Base-by-base conservation (phyloP, 2,113 vertebrate genomes). In the Gila orcuttii region DNA sequence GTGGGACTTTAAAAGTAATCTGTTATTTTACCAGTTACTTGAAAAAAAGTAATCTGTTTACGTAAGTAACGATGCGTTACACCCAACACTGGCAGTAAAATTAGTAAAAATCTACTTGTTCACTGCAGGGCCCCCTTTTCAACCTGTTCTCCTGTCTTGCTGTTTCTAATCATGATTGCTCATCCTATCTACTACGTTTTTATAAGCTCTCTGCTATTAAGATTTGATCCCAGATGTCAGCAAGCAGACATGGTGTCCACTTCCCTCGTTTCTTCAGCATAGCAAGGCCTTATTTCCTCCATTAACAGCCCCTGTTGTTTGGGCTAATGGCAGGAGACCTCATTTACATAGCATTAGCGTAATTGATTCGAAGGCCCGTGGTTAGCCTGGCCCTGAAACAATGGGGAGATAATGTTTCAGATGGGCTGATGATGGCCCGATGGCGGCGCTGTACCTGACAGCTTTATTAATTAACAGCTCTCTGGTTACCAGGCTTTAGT, bases 321-420 rank as follows among this genome's bases (percentile, higher is more conserved):
- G 92, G 74, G 92, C 93, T 96, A 95, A 96, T 94, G 95, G 94
- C 83, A 92, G 93, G 93, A 93, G 95, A 94, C 93, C 93, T 96
- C 94, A 96, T 97, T 96, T 97, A 95, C 96, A 97, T 96, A 93
- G 93, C 96, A 96, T 96, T 96, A 96, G 95, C 93, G 92, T 96
- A 96, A 97, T 96, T 96, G 96, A 94, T 93, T 95, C 89, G 91
- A 93, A 92, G 79, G 94, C 90, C 79, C 68, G 90, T 90, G 93
- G 94, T 88, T 86, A 90, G 93, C 79, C 83, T 81, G 80, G 86
- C 90, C 86, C 87, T 88, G 85, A 89, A 91, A 90, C 89, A 92
- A 91, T 85, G 90, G 94, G 89, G 86, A 94, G 95, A 93, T 94
- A 92, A 93, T 93, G 90, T 96, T 96, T 95, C 95, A 86, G 93